Evolutionary conservation across 2,888 invertebrate species (phyloP), one percentile per base, ranked within the genome.

Genomic region (Osmoderma eremita): DNA sequence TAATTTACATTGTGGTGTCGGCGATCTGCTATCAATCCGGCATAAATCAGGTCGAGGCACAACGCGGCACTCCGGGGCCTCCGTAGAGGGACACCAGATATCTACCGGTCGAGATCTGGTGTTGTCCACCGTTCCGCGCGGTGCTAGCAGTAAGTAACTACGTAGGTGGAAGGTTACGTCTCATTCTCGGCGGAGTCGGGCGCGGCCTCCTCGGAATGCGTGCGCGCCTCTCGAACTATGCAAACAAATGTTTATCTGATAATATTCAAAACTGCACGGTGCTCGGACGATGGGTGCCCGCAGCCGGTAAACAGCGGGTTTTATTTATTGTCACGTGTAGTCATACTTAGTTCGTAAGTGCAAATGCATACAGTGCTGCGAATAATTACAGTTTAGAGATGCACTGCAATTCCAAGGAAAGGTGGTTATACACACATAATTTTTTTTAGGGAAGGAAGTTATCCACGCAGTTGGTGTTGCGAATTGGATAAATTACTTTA

Each of bases 1-100:
- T 81, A 81, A 80, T 81, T 81, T 78, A 81, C 81, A 81, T 81
- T 81, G 80, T 79, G 78, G 79, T 79, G 79, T 79, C 73, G 78
- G 78, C 78, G 82, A 82, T 81, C 75, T 78, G 77, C 79, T 81
- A 82, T 82, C 81, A 79, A 78, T 79, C 76, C 72, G 69, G 70
- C 75, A 81, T 82, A 82, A 82, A 82, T 82, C 81, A 80, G 78
- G 24, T 67, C 68, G 73, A 15, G 15, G 30, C 72, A 77, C 77
- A 45, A 77, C 76, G 77, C 77, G 75, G 73, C 41, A 45, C 41
- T 20, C 42, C 20, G 22, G 65, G 18, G 56, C 15, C 53, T 53
- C 30, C 45, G 45, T 30, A 5, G 41, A 48, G 36, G 54, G 51
- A 17, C 38, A 53, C 39, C 74, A 77, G 77, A 75, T 77, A 78